phyloP scores from a whole-genome alignment of 2,888 invertebrate genomes.

The Oligia fasciuncula region DNA sequence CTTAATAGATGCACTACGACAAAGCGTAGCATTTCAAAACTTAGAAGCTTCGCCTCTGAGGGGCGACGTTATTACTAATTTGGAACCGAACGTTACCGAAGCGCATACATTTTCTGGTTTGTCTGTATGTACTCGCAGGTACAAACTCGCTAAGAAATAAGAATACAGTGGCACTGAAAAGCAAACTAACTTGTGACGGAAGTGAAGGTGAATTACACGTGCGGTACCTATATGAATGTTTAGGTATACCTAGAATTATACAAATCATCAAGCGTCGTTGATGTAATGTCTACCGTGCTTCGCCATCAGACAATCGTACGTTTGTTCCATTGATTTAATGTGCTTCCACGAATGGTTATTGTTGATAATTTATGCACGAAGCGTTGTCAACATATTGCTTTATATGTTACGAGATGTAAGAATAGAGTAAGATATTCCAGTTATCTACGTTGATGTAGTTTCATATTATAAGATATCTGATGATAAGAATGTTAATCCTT shows the following conservation, averaged over 20 bases:
- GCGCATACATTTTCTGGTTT: not conserved
- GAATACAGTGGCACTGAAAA: conserved; percentile 38
- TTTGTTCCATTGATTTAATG: conserved; percentile 77
- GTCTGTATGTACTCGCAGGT: not conserved
- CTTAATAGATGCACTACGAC: not conserved
- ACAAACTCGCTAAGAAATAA: not conserved
- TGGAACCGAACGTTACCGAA: not conserved
- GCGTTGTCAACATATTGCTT: conserved; percentile 66
- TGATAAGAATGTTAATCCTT: conserved; percentile 52
- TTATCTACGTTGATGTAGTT: conserved; percentile 57
- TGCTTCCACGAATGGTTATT: conserved; percentile 83
- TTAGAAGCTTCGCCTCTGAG: not conserved
- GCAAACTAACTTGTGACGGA: conserved; percentile 33
- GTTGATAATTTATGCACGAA: conserved; percentile 76
- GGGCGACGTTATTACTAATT: not conserved
- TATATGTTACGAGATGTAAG: conserved; percentile 59
- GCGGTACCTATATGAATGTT: not conserved
- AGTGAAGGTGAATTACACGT: conserved; percentile 54
- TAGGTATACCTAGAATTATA: conserved; percentile 6
- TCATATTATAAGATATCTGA: conserved; percentile 44
- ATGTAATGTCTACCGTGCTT: conserved; percentile 40
- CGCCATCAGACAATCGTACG: conserved; percentile 66
- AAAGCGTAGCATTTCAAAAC: too few relatives aligned
- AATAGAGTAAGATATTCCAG: conserved; percentile 52
- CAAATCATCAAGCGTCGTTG: not conserved